These are phyloP conservation scores for Zaprionus kolodkinae DNA, from an alignment of 1,140 invertebrate genomes.

Conservation along the genomic window DNA sequence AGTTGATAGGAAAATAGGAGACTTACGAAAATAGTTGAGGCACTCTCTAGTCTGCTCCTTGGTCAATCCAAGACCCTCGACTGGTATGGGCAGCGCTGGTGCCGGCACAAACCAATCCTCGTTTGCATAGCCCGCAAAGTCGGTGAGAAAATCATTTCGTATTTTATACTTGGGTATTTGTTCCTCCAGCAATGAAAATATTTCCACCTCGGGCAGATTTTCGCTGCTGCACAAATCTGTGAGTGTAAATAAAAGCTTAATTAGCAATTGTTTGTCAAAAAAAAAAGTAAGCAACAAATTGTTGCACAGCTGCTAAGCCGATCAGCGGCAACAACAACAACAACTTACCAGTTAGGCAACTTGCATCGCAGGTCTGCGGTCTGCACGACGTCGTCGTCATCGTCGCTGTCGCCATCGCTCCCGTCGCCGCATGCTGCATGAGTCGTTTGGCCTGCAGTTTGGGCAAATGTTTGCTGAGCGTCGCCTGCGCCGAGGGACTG, in stretches of 20 bases:
- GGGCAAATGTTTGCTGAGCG: slow-evolving; percentile 81
- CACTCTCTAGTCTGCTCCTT: slow-evolving; percentile 96
- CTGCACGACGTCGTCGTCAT: slow-evolving; percentile 26
- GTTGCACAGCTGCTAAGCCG: slow-evolving; percentile 1
- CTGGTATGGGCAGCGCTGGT: slow-evolving; percentile 90
- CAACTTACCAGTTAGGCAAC: slow-evolving; percentile 75
- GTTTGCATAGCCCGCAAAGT: slow-evolving; percentile 97
- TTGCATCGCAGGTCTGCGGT: slow-evolving; percentile 74
- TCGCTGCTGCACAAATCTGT: slow-evolving; percentile 94
- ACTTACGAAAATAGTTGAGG: slow-evolving; percentile 99
- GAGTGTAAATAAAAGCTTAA: slow-evolving; percentile 73
- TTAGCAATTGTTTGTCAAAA: slow-evolving; percentile 33
- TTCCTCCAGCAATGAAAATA: slow-evolving; percentile 96
- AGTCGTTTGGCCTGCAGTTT: slow-evolving; percentile 76
- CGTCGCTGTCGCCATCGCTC: slow-evolving; percentile 8
- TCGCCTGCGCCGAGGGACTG: slow-evolving; percentile 82
- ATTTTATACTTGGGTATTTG: slow-evolving; percentile 97
- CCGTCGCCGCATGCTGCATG: slow-evolving; percentile 59
- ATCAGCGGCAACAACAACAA: neutral
- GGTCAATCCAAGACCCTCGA: slow-evolving; percentile 92
- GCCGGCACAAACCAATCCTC: slow-evolving; percentile 96
- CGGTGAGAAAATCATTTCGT: slow-evolving; percentile 96
- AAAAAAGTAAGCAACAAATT: neutral
- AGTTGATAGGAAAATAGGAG: slow-evolving; percentile 15
- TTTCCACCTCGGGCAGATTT: slow-evolving; percentile 96